Percentiles rank a stretch among this genome's conserved stretches.
Evolutionary conservation across 2,797 vertebrate species (phyloP).

Genomic region (Peromyscus nudipes): DNA sequence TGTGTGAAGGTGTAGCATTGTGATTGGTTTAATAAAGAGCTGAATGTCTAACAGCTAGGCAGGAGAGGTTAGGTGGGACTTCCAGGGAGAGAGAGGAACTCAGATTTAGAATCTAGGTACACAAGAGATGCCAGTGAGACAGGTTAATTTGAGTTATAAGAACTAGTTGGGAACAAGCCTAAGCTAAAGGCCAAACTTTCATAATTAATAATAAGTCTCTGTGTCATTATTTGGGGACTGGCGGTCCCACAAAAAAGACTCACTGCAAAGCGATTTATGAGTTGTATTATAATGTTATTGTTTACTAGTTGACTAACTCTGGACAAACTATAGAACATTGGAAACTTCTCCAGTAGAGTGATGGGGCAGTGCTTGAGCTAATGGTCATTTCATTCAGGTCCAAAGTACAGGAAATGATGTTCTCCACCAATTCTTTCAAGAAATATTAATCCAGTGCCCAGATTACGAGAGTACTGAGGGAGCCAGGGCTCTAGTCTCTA

Average conservation of each 20-base stretch:
- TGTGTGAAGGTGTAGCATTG: not conserved
- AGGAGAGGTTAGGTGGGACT: not conserved
- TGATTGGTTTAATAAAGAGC: not conserved
- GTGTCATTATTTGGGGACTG: not conserved
- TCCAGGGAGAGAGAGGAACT: not conserved
- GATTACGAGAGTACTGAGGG: not conserved
- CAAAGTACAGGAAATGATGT: not conserved
- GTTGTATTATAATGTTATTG: not conserved
- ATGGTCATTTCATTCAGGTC: not conserved
- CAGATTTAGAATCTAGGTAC: not conserved
- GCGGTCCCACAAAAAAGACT: not conserved
- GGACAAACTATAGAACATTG: conserved; percentile 24
- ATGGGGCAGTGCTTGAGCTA: not conserved
- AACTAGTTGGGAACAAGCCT: not conserved
- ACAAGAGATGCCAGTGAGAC: not conserved
- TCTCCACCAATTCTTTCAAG: not conserved
- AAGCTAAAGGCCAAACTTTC: not conserved
- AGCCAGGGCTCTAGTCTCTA: not conserved
- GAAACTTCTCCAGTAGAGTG: not conserved
- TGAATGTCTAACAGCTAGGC: not conserved
- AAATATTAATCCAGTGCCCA: not conserved
- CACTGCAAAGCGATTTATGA: not conserved
- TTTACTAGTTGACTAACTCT: not conserved
- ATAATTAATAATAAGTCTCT: not conserved
- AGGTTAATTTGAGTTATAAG: not conserved